These are phyloP conservation scores for Pachyrhynchus sulphureomaculatus DNA, from an alignment of 1,140 invertebrate genomes.

Conservation along the genomic window DNA sequence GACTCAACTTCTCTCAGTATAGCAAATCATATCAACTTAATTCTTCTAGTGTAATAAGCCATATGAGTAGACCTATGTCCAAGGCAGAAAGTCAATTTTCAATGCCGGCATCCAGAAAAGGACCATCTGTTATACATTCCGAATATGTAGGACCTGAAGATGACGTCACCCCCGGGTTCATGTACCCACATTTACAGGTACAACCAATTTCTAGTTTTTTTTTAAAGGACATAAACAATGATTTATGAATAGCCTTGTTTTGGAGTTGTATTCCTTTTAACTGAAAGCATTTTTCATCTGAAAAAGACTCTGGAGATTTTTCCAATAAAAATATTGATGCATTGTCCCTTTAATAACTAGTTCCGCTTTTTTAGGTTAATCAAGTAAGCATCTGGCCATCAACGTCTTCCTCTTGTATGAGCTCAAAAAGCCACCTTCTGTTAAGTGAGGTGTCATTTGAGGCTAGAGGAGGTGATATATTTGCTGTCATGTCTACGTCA, in stretches of 20 bases:
- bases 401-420: slow-evolving; percentile 33
- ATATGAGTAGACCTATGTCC: slow-evolving; percentile 57
- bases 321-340: too few species aligned
- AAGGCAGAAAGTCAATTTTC: slow-evolving; percentile 62
- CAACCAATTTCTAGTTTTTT: too few species aligned
- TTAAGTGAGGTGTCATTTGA: slow-evolving; percentile 77
- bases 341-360: too few species aligned
- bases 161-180: slow-evolving; percentile 57
- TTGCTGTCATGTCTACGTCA: slow-evolving; percentile 85
- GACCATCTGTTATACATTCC: slow-evolving; percentile 53
- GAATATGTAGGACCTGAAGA: slow-evolving; percentile 56
- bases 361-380: slow-evolving; percentile 49
- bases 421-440: slow-evolving; percentile 48
- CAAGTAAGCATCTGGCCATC: slow-evolving; percentile 51
- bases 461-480: slow-evolving; percentile 83
- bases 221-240: background rate
- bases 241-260: background rate
- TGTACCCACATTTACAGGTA: slow-evolving; percentile 66
- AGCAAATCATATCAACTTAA: too few species aligned
- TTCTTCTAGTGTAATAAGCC: slow-evolving; percentile 45
- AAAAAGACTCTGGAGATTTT: too few species aligned
- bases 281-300: too few species aligned
- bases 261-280: background rate
- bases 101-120: slow-evolving; percentile 54
- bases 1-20: too few species aligned